Base-by-base conservation (phyloP, 2,888 invertebrate species). In the Gerris lacustris region DNA sequence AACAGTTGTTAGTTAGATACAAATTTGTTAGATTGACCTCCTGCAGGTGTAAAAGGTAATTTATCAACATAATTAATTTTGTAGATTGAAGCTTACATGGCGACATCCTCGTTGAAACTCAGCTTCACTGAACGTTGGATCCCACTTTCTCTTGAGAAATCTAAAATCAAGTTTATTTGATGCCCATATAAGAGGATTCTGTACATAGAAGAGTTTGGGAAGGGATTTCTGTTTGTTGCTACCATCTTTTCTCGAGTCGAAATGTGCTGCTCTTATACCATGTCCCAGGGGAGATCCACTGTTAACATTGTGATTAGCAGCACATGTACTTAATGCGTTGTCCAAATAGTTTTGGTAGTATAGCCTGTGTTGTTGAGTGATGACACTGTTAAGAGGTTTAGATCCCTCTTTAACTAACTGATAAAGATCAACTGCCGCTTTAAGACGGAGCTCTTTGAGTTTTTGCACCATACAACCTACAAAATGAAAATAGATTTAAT, bases 151-250 rank as follows among this genome's bases (percentile, higher is more conserved):
- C 55, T 72, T 68, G 9, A 74, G 67, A 62, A 72, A 72, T 64
- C 73, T 68, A 69, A 74, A 73, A 64, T 74, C 73, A 68, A 74
- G 68, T 66, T 73, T 74, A 63, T 74, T 73, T 45, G 72, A 67
- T 5, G 72, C 45, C 74, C 74, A 74, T 17, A 73, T 70, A 70
- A 74, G 17, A 0, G 74, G 74, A 69, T 74, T 74, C 66, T 74
- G 74, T 45, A 74, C 66, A 63, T 74, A 74, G 44, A 73, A 70
- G 7, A 74, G 67, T 64, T 68, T 70, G 11, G 74, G 74, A 6
- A 74, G 68, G 6, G 71, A 69, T 67, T 73, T 71, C 7, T 9
- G 64, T 55, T 55, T 55, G 15, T 55, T 15, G 9, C 55, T 55
- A 31, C 31, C 31, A 55, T 55, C 55, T 55, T 55, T 55, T 15